Percentiles rank a stretch among this genome's conserved stretches.
These are phyloP conservation scores for Dromococcyx pavoninus DNA, from an alignment of 2,797 vertebrate species.

Conservation along the genomic window DNA sequence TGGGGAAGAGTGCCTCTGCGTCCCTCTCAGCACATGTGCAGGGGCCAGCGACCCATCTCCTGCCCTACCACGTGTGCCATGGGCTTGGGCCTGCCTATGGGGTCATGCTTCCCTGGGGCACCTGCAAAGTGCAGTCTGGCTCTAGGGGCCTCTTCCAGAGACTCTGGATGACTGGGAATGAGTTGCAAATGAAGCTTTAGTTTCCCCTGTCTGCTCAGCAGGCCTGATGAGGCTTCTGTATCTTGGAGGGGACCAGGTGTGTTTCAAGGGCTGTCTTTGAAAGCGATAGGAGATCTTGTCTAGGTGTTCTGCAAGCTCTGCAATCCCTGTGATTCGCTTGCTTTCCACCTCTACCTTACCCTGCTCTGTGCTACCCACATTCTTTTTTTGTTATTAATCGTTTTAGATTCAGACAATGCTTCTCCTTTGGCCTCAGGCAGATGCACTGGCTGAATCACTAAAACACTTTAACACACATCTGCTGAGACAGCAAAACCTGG, in stretches of 20 bases:
- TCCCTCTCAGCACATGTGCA: rapidly evolving
- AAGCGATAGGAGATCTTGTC: neutral
- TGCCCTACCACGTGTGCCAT: rapidly evolving
- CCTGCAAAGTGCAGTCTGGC: neutral
- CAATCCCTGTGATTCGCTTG: neutral
- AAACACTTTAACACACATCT: slow-evolving; percentile 49
- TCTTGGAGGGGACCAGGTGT: neutral
- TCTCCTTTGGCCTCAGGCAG: slow-evolving; percentile 57
- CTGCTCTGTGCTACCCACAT: neutral
- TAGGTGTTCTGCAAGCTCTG: neutral
- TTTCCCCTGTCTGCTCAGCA: neutral
- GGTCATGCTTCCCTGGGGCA: neutral
- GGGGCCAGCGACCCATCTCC: neutral
- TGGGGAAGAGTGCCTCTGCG: rapidly evolving
- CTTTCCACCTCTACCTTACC: slow-evolving; percentile 32
- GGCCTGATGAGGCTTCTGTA: neutral
- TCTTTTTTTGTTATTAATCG: slow-evolving; percentile 61
- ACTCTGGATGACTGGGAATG: neutral
- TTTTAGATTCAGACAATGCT: slow-evolving; percentile 60
- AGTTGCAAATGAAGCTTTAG: neutral
- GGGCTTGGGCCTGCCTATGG: too few species aligned
- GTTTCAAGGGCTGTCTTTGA: neutral
- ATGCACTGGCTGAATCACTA: slow-evolving; percentile 48
- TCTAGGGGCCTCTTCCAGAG: neutral
- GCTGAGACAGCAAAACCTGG: slow-evolving; percentile 59